A percentile compares a stretch with the other conserved stretches of the same genome.
Conservation (phyloP, 2,113 vertebrate genomes). For the Limanda limanda region DNA sequence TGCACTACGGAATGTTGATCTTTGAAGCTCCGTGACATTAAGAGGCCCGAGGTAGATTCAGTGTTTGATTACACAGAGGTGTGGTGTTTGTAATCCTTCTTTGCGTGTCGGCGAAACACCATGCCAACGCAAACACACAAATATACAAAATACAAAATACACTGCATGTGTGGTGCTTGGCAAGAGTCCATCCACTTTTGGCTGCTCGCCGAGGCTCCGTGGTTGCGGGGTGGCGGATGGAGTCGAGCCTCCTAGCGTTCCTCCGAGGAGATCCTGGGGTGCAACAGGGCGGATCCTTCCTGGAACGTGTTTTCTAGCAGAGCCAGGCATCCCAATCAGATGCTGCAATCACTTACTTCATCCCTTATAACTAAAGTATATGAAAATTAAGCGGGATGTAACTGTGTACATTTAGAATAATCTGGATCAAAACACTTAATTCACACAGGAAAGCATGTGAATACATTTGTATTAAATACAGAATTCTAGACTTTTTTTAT, state of each 20-base stretch:
- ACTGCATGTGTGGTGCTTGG: slow-evolving; percentile 37
- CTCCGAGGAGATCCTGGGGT: neutral
- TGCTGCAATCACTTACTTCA: neutral
- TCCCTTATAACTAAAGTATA: too few relatives aligned
- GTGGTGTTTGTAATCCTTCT: neutral
- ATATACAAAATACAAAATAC: neutral
- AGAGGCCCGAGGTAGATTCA: neutral
- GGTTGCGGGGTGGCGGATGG: slow-evolving; percentile 12
- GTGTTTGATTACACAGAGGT: neutral
- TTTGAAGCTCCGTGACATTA: neutral
- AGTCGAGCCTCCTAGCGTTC: slow-evolving; percentile 21
- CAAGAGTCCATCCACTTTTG: slow-evolving; percentile 30
- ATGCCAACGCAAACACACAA: neutral
- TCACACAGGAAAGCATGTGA: too few relatives aligned
- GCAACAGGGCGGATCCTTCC: neutral
- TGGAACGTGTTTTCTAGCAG: too few relatives aligned
- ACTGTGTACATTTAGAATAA: too few relatives aligned
- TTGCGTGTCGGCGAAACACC: slow-evolving; percentile 23
- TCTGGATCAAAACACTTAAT: too few relatives aligned
- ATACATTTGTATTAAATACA: too few relatives aligned
- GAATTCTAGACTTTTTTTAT: too few relatives aligned
- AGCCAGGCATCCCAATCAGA: too few relatives aligned
- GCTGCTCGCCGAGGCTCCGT: neutral
- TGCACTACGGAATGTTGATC: neutral
- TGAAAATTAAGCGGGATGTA: too few relatives aligned